Conservation (phyloP, 1,140 invertebrate genomes). For the Maconellicoccus hirsutus region DNA sequence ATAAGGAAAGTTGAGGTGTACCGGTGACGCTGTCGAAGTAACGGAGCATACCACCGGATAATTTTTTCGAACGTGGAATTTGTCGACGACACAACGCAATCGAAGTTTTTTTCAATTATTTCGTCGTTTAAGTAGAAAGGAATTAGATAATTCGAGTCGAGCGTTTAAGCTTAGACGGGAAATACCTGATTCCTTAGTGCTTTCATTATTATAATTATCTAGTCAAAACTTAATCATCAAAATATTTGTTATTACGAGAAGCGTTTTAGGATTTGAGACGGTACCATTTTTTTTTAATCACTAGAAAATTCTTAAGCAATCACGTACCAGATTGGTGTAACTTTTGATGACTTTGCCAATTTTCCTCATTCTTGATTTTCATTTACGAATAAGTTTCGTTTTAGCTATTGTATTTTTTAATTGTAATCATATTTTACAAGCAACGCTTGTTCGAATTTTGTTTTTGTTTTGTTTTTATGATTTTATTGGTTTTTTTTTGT, state of each 20-base stretch:
- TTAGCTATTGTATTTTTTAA: not conserved
- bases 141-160: too few relatives aligned
- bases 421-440: not conserved
- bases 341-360: not conserved
- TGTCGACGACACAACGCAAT: too few relatives aligned
- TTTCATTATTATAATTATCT: not conserved
- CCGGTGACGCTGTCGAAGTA: too few relatives aligned
- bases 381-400: too few relatives aligned
- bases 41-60: too few relatives aligned
- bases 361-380: not conserved
- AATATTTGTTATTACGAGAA: not conserved
- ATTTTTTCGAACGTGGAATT: too few relatives aligned
- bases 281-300: not conserved
- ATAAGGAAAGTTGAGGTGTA: too few relatives aligned
- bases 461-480: not conserved
- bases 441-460: not conserved
- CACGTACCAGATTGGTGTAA: not conserved
- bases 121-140: too few relatives aligned
- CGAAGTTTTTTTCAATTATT: too few relatives aligned
- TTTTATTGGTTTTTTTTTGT: not conserved
- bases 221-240: constrained; percentile 9
- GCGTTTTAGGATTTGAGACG: not conserved
- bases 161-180: too few relatives aligned
- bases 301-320: not conserved
- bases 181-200: too few relatives aligned